A percentile compares a stretch with the other conserved stretches of the same genome.
Conservation (phyloP, 2,113 vertebrate genomes). For the Lepidiolamprologus cunningtoni region DNA sequence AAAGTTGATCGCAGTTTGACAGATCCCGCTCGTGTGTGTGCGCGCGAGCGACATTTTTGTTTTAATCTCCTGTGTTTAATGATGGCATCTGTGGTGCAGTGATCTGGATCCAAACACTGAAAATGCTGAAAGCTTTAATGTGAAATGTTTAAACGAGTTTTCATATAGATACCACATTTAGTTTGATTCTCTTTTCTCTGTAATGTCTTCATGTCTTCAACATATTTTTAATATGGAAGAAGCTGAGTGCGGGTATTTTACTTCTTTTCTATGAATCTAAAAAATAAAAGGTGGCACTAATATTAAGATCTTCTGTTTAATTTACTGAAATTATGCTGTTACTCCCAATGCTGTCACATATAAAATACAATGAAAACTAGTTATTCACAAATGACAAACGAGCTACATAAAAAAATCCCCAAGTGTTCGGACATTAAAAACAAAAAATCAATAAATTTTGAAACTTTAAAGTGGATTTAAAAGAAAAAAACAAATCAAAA, state of each 20-base stretch:
- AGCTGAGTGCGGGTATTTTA: neutral
- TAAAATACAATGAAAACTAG: neutral
- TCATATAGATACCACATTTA: neutral
- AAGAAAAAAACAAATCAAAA: neutral
- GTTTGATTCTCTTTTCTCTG: neutral
- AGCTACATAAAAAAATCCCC: neutral
- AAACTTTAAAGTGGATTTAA: neutral
- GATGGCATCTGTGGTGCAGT: neutral
- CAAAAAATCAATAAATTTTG: neutral
- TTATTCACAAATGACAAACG: neutral
- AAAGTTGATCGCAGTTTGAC: accelerated
- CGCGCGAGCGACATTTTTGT: accelerated
- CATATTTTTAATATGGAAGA: neutral
- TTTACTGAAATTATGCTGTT: neutral
- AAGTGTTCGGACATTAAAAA: accelerated
- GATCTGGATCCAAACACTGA: neutral
- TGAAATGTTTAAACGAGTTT: neutral
- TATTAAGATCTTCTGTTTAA: neutral
- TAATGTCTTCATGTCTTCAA: neutral
- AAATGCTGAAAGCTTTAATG: neutral
- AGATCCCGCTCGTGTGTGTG: neutral
- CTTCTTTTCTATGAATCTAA: neutral
- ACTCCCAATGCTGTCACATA: neutral
- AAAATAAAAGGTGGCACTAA: neutral
- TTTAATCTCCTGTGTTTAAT: neutral